phyloP scores from a whole-genome alignment of 2,113 vertebrate species.

The Scalopus aquaticus region DNA sequence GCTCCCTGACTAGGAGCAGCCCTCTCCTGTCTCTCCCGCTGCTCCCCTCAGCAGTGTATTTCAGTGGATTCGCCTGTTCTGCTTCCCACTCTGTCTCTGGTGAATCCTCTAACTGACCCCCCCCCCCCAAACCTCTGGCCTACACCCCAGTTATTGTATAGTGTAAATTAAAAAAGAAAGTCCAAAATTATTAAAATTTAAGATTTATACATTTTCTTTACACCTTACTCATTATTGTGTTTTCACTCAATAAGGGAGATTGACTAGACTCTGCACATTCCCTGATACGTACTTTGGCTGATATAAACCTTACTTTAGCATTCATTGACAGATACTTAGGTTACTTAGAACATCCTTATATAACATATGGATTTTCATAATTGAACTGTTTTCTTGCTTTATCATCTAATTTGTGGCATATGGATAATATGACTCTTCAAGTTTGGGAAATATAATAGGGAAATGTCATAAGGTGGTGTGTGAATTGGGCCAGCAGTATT shows the following conservation, averaged over 20 bases:
- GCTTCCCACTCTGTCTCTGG: too few species aligned
- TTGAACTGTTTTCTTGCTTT: slow-evolving; percentile 13
- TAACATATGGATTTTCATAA: not conserved
- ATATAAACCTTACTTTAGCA: not conserved
- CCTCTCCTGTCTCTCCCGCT: too few species aligned
- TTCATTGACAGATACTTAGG: slow-evolving; percentile 20
- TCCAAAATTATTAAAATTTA: not conserved
- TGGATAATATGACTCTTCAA: not conserved
- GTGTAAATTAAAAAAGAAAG: not conserved
- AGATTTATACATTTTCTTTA: slow-evolving; percentile 7
- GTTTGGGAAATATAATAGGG: not conserved
- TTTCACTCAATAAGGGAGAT: slow-evolving; percentile 23
- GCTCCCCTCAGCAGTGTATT: too few species aligned
- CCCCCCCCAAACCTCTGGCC: too few species aligned
- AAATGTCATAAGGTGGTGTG: not conserved
- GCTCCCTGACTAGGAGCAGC: too few species aligned
- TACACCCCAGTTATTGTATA: too few species aligned
- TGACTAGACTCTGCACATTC: not conserved
- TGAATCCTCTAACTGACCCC: too few species aligned
- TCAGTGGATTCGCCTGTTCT: too few species aligned
- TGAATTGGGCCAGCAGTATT: not conserved
- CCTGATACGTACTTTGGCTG: not conserved
- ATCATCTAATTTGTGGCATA: not conserved
- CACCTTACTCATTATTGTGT: not conserved
- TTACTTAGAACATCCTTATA: not conserved